Conservation (phyloP, 2,113 vertebrate genomes). For the Chaetodon trifascialis region DNA sequence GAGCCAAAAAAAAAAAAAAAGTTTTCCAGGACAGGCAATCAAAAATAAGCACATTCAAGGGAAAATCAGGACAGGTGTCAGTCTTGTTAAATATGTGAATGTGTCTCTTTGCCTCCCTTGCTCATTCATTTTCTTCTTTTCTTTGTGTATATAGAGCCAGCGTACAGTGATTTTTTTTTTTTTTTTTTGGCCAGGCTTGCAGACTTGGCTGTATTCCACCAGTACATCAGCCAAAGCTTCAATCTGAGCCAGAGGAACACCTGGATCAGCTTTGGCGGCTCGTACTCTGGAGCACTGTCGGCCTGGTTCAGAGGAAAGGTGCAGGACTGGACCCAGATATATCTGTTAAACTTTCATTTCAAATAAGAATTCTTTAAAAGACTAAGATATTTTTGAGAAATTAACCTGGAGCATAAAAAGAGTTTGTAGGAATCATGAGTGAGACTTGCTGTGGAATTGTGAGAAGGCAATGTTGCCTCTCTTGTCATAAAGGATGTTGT, state of each 20-base stretch:
- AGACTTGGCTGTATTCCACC: constrained; percentile 84
- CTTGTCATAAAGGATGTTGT: neutral
- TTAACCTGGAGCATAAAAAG: neutral
- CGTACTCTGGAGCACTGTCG: constrained; percentile 88
- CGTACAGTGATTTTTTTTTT: neutral
- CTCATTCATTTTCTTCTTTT: no score
- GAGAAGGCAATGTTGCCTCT: neutral
- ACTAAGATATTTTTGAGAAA: neutral
- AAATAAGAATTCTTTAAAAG: neutral
- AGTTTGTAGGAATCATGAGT: neutral
- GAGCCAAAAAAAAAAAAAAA: neutral
- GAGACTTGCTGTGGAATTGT: neutral
- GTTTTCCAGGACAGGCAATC: neutral
- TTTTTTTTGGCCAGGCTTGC: constrained; percentile 76
- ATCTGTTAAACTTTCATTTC: neutral
- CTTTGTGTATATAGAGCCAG: neutral
- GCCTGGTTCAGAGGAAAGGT: constrained; percentile 91
- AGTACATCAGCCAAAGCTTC: constrained; percentile 80
- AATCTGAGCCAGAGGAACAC: constrained; percentile 82
- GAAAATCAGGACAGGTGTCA: no score
- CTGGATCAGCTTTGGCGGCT: constrained; percentile 92
- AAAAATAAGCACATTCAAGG: constrained; percentile 1
- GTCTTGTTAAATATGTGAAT: no score
- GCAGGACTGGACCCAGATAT: neutral
- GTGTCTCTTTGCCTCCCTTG: no score